Conservation (phyloP, 2,888 invertebrate species). For the Ischnura elegans region DNA sequence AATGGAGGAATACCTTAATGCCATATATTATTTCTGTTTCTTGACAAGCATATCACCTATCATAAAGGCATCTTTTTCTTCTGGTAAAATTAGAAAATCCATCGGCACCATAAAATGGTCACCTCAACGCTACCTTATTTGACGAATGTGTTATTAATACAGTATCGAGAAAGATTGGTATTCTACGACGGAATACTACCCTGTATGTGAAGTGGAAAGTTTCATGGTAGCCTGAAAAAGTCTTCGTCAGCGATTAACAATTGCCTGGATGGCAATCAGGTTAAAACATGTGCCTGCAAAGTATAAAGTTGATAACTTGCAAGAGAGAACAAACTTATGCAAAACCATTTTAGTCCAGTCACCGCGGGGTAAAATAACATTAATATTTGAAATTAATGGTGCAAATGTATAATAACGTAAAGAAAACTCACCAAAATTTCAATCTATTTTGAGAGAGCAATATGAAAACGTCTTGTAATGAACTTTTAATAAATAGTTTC, state of each 20-base stretch:
- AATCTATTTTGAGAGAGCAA: too few species aligned
- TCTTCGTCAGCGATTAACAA: neutral
- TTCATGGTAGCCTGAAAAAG: neutral
- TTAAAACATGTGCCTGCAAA: neutral
- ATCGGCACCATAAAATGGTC: neutral
- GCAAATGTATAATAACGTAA: too few species aligned
- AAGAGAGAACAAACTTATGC: neutral
- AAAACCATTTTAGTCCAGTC: neutral
- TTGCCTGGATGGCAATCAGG: neutral
- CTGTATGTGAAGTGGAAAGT: neutral
- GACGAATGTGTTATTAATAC: neutral
- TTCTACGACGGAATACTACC: neutral
- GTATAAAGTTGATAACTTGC: neutral
- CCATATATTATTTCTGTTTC: too few species aligned
- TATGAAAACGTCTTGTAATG: too few species aligned
- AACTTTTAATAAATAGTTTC: too few species aligned
- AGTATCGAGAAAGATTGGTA: neutral
- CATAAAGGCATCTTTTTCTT: neutral
- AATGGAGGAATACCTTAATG: too few species aligned
- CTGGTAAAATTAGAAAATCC: neutral
- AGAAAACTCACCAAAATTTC: too few species aligned
- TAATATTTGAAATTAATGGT: neutral
- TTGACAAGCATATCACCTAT: neutral
- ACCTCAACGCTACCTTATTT: neutral
- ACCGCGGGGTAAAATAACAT: neutral